Evolutionary conservation across 2,888 invertebrate genomes (phyloP), one percentile per base, ranked within the genome.

Genomic region (Nomada ruficornis): DNA sequence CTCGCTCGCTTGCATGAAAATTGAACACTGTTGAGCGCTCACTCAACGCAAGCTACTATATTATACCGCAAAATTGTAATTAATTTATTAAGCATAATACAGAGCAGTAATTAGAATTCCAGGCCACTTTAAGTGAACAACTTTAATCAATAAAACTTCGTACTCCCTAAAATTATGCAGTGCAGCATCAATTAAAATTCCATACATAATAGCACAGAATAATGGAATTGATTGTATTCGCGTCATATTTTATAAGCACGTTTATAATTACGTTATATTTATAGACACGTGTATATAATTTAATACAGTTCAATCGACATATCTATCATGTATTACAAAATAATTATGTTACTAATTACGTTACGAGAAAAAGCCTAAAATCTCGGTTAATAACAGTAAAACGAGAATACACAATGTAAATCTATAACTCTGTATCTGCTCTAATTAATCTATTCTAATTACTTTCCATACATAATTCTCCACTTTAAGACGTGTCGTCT

Each of bases 41-140:
- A 2, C 29, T 29, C 3, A n/a, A 1, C 2, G 2, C 5, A 7
- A 15, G 18, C 13, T n/a, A 23, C 29, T 29, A 55, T 23, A 18
- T 11, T 23, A 11, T 23, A 55, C 15, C 18, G 11, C 4, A 7
- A 55, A 68, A 42, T 68, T 68, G 42, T 42, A 23, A 68, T 68
- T 42, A 68, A 55, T 68, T 42, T 42, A 68, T 68, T 55, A 23
- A 23, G 42, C 42, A 10, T 1, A 68, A 68, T 10, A 42, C n/a
- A n/a, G 42, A 23, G 13, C 29, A 2, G n/a, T 68, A 23, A 55
- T 36, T 65, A 52, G 29, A 65, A 36, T 50, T 47, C 20, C 5
- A 5, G 18, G 7, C 52, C 15, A 11, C 9, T 13, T 0, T 13
- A 7, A 36, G 54, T 54, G 29, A 1, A 7, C 1, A 67, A 67